Percentiles rank a stretch among this genome's conserved stretches.
Conservation (phyloP, 2,113 vertebrate genomes). For the Oceanites oceanicus region DNA sequence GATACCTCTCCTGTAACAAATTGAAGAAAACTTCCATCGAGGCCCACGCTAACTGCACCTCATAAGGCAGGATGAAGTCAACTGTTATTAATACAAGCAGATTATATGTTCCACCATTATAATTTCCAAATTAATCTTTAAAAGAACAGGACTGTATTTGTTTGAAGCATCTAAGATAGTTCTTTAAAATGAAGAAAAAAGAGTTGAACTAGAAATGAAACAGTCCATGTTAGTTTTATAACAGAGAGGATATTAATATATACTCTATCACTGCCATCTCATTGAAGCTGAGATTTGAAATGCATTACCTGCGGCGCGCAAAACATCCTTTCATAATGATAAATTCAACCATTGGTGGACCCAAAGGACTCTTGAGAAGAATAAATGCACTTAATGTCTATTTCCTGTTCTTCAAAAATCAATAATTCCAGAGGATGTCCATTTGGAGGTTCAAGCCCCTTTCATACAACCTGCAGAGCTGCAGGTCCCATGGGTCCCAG, state of each 20-base stretch:
- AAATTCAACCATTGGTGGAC: background rate
- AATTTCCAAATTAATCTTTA: background rate
- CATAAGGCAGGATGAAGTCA: background rate
- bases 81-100: background rate
- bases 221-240: background rate
- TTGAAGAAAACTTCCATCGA: background rate
- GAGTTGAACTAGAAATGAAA: background rate
- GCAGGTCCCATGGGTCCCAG: background rate
- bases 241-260: background rate
- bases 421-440: background rate
- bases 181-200: background rate
- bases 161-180: background rate
- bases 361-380: background rate
- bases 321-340: background rate
- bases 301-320: fast-evolving
- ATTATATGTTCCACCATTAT: background rate
- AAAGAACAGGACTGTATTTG: background rate
- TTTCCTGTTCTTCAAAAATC: background rate
- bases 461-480: background rate
- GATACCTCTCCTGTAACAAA: background rate
- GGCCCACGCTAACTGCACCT: background rate
- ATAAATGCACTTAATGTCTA: background rate
- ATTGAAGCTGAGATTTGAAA: background rate
- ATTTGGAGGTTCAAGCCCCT: background rate
- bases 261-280: background rate